Percentiles rank a stretch among this genome's conserved stretches.
Evolutionary conservation across 2,113 vertebrate genomes (phyloP).

Genomic region (Opisthocomus hoazin): DNA sequence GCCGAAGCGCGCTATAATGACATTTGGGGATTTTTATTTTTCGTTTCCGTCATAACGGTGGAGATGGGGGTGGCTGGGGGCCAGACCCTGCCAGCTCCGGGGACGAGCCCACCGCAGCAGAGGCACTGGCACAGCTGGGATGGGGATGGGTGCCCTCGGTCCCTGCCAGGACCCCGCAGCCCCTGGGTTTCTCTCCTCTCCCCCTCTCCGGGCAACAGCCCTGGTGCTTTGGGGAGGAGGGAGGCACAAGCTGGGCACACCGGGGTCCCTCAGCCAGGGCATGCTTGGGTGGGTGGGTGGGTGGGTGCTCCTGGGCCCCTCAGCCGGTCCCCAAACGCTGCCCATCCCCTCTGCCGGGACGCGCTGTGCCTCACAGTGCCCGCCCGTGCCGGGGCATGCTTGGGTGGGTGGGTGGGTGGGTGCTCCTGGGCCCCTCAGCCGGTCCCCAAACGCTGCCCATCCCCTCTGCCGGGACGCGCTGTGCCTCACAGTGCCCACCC

Average conservation of each 20-base stretch:
- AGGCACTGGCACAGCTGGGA: accelerated
- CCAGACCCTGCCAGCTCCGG: background rate
- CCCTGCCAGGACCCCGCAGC: background rate
- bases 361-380: accelerated
- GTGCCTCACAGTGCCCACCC: accelerated
- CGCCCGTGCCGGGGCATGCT: too few relatives aligned
- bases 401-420: too few relatives aligned
- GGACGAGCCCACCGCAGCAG: background rate
- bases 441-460: accelerated
- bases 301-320: too few relatives aligned
- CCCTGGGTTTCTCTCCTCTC: background rate
- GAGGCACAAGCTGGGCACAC: background rate
- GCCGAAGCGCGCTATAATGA: background rate
- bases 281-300: too few relatives aligned
- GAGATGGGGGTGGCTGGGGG: background rate
- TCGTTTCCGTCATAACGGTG: background rate
- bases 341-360: accelerated
- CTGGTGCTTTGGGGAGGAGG: background rate
- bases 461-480: background rate
- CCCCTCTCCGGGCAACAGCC: background rate
- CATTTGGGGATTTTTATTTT: background rate
- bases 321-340: background rate
- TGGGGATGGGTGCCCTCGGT: background rate
- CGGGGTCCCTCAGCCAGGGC: too few relatives aligned
- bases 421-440: too few relatives aligned